Evolutionary conservation across 2,113 vertebrate species (phyloP).

Genomic region (Arvicanthis niloticus): DNA sequence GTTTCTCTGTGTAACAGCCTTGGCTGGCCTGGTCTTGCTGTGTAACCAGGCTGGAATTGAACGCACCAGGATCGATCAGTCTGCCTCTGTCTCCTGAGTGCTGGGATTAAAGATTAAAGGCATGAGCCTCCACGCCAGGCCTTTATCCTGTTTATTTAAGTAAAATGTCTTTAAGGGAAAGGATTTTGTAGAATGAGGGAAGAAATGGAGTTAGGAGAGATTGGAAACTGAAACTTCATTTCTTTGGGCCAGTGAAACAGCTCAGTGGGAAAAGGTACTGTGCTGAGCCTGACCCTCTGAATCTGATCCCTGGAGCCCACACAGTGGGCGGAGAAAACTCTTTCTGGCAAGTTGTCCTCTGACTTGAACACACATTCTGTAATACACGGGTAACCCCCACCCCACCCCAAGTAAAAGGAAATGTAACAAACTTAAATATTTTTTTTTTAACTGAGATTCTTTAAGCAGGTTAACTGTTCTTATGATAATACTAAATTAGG

Average conservation of each 20-base stretch:
- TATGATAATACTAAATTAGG: not conserved
- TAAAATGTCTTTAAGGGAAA: not conserved
- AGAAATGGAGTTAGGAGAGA: not conserved
- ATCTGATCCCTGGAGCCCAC: not conserved
- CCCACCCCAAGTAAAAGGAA: too few relatives aligned
- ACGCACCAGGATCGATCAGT: too few relatives aligned
- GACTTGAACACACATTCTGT: not conserved
- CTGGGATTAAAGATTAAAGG: too few relatives aligned
- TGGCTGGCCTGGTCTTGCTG: too few relatives aligned
- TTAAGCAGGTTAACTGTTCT: not conserved
- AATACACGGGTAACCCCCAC: not conserved
- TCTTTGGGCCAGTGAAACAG: not conserved
- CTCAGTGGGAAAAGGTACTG: not conserved
- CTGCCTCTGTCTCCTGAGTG: too few relatives aligned
- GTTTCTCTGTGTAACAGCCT: too few relatives aligned
- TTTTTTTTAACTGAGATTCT: not conserved
- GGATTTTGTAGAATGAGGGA: slow-evolving; percentile 14
- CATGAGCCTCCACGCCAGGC: too few relatives aligned
- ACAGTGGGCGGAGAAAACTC: not conserved
- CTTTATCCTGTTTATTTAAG: not conserved
- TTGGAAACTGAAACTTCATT: slow-evolving; percentile 32
- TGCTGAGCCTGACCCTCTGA: not conserved
- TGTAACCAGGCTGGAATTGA: too few relatives aligned
- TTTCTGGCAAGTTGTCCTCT: not conserved
- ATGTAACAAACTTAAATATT: not conserved